phyloP scores from a whole-genome alignment of 2,113 vertebrate genomes.

The Myiopsitta monachus region DNA sequence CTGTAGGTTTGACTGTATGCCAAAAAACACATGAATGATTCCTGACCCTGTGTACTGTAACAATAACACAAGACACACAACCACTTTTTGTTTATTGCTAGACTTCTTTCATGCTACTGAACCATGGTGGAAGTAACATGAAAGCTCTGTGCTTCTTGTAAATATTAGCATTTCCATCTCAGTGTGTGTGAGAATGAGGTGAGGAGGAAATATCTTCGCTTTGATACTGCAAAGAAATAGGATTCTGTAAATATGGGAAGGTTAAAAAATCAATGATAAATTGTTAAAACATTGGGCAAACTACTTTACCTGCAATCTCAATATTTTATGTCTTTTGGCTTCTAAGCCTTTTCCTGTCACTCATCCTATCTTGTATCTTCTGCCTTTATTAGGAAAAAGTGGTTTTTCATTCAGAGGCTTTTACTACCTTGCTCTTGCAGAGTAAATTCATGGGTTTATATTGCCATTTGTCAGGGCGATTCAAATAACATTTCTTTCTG shows the following conservation, averaged over 20 bases:
- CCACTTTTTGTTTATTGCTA: slow-evolving; percentile 57
- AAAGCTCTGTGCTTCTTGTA: slow-evolving; percentile 49
- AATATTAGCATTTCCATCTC: slow-evolving; percentile 52
- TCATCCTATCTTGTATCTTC: background rate
- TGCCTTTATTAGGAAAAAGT: background rate
- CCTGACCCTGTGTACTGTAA: slow-evolving; percentile 55
- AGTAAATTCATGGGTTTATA: background rate
- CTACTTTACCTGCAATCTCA: background rate
- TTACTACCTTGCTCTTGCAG: background rate
- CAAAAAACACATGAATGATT: slow-evolving; percentile 54
- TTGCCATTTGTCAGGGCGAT: background rate
- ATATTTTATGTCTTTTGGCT: background rate
- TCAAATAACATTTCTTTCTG: background rate
- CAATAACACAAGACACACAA: slow-evolving; percentile 50
- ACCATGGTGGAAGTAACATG: slow-evolving; percentile 44
- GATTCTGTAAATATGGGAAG: background rate
- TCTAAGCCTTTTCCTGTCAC: background rate
- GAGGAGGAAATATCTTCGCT: background rate
- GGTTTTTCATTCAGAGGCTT: background rate
- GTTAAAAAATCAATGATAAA: background rate
- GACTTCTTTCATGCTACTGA: slow-evolving; percentile 60
- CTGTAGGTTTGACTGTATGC: slow-evolving; percentile 37
- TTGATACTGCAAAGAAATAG: background rate
- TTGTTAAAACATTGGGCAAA: background rate
- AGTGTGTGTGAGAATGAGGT: background rate